A percentile compares a stretch with the other conserved stretches of the same genome.
phyloP scores from a whole-genome alignment of 2,888 invertebrate genomes.

The Elegia similella region DNA sequence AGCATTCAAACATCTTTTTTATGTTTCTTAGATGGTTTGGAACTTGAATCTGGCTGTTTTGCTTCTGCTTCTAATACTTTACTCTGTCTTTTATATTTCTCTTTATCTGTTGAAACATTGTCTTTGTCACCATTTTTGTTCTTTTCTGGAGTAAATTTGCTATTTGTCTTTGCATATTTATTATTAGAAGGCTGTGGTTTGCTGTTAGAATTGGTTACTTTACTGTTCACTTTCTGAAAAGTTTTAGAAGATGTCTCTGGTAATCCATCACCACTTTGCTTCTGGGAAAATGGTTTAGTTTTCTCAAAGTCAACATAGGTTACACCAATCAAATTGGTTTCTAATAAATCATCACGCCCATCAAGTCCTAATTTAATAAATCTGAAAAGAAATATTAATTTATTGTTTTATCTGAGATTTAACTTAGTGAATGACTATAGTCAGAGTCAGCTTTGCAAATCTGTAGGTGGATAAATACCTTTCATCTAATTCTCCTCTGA shows the following conservation, averaged over 20 bases:
- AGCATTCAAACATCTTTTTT: slow-evolving; percentile 44
- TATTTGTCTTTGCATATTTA: slow-evolving; percentile 26
- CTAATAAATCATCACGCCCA: slow-evolving; percentile 52
- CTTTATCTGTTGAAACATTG: slow-evolving; percentile 39
- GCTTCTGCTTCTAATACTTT: slow-evolving; percentile 43
- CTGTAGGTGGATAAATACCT: slow-evolving; percentile 44
- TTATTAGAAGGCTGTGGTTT: slow-evolving; percentile 27
- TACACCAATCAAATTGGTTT: slow-evolving; percentile 49
- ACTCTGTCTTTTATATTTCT: slow-evolving; percentile 48
- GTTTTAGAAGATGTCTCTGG: slow-evolving; percentile 36
- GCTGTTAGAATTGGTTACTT: slow-evolving; percentile 21
- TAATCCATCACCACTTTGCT: slow-evolving; percentile 48
- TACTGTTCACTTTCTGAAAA: slow-evolving; percentile 23
- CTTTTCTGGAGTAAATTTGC: slow-evolving; percentile 36
- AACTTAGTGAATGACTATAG: background rate
- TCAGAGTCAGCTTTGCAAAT: no score
- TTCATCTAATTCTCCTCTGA: slow-evolving; percentile 82
- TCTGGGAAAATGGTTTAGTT: slow-evolving; percentile 57
- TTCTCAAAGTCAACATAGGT: slow-evolving; percentile 70
- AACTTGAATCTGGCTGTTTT: slow-evolving; percentile 40
- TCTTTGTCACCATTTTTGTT: slow-evolving; percentile 40
- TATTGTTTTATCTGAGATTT: background rate
- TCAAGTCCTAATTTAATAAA: slow-evolving; percentile 49
- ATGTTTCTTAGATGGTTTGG: slow-evolving; percentile 52
- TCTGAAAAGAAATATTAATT: slow-evolving; percentile 37